Evolutionary conservation across 2,797 vertebrate genomes (phyloP), one percentile per base, ranked within the genome.

Genomic region (Basileuterus tristriatus): DNA sequence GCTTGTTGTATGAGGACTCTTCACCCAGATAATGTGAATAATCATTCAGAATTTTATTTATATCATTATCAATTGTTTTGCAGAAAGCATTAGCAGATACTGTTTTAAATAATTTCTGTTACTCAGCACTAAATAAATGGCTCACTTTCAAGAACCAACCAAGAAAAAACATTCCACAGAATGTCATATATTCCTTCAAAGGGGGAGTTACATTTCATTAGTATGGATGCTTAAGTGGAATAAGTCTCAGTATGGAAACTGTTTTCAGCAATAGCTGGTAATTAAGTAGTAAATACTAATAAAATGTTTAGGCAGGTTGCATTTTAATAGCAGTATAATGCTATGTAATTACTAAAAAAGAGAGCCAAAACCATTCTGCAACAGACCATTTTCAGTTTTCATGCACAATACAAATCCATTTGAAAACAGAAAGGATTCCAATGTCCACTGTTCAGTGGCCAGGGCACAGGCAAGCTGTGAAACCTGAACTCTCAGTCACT

Each of bases 61-160:
- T 76, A 49, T 11, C 26, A 30, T 47, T 89, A 50, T n/a, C 59
- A 47, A 37, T 76, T 92, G 76, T 94, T 86, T 76, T 79, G 79
- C 70, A 92, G 62, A 72, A 81, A 88, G 69, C 55, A 56, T 74
- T 81, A 69, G 59, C 44, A 88, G 55, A 76, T 37, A 53, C 7
- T 43, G 26, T 75, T 96, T 82, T 12, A 95, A 94, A 86, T 91
- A 5, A 95, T 90, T 92, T 86, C 83, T 76, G 55, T 63, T 56
- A 91, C 76, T 93, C 94, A 60, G 79, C 62, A 75, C 87, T 85
- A 94, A 96, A 39, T 87, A 96, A 93, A 89, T 82, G 85, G 72
- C 44, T 90, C 75, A 24, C 34, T 88, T 88, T 85, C 75, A 87
- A 82, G 67, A 67, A 76, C 36, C 44, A 81, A 52, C n/a, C 50